Conservation (phyloP, 1,140 invertebrate species). For the Alviniconcha marisindica region DNA sequence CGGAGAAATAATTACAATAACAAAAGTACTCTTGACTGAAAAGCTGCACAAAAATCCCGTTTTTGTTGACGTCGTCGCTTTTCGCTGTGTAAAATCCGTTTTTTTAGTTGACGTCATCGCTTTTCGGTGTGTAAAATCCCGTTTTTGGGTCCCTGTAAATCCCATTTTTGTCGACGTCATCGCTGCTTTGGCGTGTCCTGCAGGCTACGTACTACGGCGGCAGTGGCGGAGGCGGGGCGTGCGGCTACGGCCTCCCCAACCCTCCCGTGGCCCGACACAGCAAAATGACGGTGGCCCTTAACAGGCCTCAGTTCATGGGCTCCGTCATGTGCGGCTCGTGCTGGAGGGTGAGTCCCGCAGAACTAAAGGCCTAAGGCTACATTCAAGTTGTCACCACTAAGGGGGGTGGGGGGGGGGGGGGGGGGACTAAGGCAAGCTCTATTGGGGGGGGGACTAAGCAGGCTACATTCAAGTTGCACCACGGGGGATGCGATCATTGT, state of each 20-base stretch:
- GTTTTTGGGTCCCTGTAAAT: not conserved
- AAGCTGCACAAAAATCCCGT: not conserved
- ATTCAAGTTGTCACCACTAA: no score
- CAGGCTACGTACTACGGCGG: conserved; percentile 64
- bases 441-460: no score
- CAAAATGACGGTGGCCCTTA: conserved; percentile 57
- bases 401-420: no score
- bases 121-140: not conserved
- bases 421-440: no score
- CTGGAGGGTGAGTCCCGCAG: conserved; percentile 52
- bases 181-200: not conserved
- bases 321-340: conserved; percentile 65
- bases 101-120: no score
- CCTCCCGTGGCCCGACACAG: conserved; percentile 52
- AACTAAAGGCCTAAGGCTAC: no score
- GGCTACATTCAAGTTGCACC: no score
- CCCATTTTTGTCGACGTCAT: not conserved
- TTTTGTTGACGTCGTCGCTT: not conserved
- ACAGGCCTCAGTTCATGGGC: conserved; percentile 57
- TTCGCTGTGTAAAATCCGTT: no score
- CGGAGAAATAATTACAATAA: no score
- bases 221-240: conserved; percentile 36
- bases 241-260: conserved; percentile 24
- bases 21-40: not conserved
- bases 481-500: no score